Evolutionary conservation across 2,888 invertebrate species (phyloP).

Genomic region (Conistra vaccinii): DNA sequence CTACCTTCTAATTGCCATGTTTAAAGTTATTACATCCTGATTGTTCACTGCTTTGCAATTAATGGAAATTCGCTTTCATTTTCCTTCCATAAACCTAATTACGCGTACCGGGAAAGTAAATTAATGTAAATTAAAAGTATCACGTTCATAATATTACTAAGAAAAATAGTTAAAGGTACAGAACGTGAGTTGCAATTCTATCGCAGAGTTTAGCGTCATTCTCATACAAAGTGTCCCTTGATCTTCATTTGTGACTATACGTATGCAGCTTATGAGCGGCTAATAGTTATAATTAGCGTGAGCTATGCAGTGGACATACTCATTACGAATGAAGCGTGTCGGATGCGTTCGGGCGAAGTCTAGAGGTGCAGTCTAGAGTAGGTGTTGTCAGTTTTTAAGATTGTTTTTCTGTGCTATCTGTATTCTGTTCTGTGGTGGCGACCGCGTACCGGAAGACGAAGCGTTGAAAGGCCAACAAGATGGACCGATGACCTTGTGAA

Average conservation of each 20-base stretch:
- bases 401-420: too few species aligned
- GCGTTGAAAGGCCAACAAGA: too few species aligned
- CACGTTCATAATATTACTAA: conserved; percentile 38
- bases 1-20: neutral
- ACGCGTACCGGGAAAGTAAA: conserved; percentile 11
- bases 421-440: too few species aligned
- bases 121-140: neutral
- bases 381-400: conserved; percentile 26
- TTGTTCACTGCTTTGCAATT: conserved; percentile 1
- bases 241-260: conserved; percentile 26
- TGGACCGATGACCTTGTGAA: too few species aligned
- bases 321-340: conserved; percentile 37
- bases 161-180: neutral
- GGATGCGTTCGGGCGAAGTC: conserved; percentile 31
- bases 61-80: conserved; percentile 8
- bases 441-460: too few species aligned
- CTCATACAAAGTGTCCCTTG: conserved; percentile 16
- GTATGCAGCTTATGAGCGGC: conserved; percentile 11
- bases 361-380: neutral
- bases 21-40: neutral
- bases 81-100: neutral
- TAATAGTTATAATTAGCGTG: conserved; percentile 32
- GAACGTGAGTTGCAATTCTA: conserved; percentile 43
- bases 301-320: conserved; percentile 31
- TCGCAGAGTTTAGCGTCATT: conserved; percentile 5